Percentiles rank a stretch among this genome's conserved stretches.
Conservation (phyloP, 2,888 invertebrate species). For the Criorhina ranunculi region DNA sequence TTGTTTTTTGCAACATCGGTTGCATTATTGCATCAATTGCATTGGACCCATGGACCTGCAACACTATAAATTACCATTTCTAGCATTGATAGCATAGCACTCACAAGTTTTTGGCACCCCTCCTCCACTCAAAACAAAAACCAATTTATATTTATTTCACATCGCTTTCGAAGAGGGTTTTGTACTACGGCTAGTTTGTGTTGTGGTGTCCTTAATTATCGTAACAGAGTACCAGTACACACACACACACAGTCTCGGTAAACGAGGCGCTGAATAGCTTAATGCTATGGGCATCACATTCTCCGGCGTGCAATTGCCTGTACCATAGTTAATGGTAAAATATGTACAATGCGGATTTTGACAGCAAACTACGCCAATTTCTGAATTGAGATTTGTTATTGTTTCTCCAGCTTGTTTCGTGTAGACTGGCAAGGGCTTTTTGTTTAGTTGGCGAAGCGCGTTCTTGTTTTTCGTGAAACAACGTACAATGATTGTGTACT, state of each 20-base stretch:
- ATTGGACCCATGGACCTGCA: background rate
- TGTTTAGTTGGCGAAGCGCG: background rate
- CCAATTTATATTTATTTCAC: conserved; percentile 75
- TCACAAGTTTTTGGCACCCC: conserved; percentile 15
- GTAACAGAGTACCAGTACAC: conserved; percentile 23
- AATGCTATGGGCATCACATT: conserved; percentile 45
- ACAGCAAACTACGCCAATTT: conserved; percentile 71
- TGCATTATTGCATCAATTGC: conserved; percentile 36
- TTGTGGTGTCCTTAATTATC: conserved; percentile 74
- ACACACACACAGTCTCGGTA: background rate
- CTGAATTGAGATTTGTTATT: conserved; percentile 73
- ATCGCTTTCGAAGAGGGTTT: conserved; percentile 17
- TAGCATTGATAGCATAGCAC: conserved; percentile 45
- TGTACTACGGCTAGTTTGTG: conserved; percentile 34
- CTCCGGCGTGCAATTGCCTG: conserved; percentile 59
- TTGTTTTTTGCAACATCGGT: conserved; percentile 12
- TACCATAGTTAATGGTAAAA: conserved; percentile 61
- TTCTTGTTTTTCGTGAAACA: conserved; percentile 7
- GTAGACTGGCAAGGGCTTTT: background rate
- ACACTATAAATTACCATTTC: conserved; percentile 62
- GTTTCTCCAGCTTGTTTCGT: conserved; percentile 27
- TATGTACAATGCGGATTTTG: conserved; percentile 70
- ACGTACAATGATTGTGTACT: conserved; percentile 16
- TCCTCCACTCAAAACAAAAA: conserved; percentile 56
- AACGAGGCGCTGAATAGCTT: conserved; percentile 50